Evolutionary conservation across 2,888 invertebrate species (phyloP).

Genomic region (Nudaria mundana): DNA sequence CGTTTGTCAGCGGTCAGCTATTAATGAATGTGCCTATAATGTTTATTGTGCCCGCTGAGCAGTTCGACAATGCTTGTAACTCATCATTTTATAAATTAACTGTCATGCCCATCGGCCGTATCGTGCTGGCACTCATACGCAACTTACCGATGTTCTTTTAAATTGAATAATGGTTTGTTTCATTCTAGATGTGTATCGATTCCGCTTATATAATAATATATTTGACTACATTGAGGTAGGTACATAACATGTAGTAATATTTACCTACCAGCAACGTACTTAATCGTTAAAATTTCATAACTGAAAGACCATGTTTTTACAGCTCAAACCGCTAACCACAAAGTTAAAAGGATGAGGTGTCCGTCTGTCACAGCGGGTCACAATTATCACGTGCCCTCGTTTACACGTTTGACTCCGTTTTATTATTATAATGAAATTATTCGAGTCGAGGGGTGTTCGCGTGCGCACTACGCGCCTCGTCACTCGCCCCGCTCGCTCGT

Average conservation of each 20-base stretch:
- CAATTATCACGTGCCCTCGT: slow-evolving; percentile 64
- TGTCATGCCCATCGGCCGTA: slow-evolving; percentile 39
- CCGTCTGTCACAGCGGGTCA: slow-evolving; percentile 37
- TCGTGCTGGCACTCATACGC: slow-evolving; percentile 12
- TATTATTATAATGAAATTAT: slow-evolving; percentile 78
- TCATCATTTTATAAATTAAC: slow-evolving; percentile 71
- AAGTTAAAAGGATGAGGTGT: slow-evolving; percentile 29
- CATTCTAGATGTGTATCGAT: slow-evolving; percentile 1
- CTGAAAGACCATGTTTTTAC: not conserved
- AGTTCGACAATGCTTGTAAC: slow-evolving; percentile 61
- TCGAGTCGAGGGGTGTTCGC: slow-evolving; percentile 51
- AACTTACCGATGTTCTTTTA: slow-evolving; percentile 13
- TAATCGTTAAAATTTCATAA: not conserved
- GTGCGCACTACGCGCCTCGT: slow-evolving; percentile 52
- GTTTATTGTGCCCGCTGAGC: slow-evolving; percentile 74
- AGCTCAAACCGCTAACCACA: not conserved
- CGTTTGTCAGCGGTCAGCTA: slow-evolving; percentile 77
- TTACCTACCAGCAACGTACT: too few relatives aligned
- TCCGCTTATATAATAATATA: slow-evolving; percentile 8
- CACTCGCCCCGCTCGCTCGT: slow-evolving; percentile 44
- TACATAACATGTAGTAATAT: too few relatives aligned
- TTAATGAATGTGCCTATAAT: slow-evolving; percentile 77
- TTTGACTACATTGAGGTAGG: too few relatives aligned
- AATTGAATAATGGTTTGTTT: slow-evolving; percentile 19
- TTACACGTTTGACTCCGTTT: slow-evolving; percentile 74